Evolutionary conservation across 2,888 invertebrate species (phyloP).

Genomic region (Melinaea menophilus): DNA sequence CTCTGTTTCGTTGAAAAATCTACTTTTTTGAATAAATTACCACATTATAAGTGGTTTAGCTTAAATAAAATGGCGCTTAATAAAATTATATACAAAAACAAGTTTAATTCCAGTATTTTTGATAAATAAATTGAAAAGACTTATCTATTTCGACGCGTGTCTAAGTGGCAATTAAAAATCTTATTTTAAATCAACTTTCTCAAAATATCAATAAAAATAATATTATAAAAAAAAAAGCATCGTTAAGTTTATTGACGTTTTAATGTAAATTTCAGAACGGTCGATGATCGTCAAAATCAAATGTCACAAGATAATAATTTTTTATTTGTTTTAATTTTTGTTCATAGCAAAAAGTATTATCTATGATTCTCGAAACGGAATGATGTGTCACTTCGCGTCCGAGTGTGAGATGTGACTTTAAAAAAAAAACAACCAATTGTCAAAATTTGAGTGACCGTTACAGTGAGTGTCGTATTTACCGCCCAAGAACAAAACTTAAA

Average conservation of each 20-base stretch:
- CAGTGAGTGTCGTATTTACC: conserved; percentile 16
- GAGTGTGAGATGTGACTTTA: conserved; percentile 29
- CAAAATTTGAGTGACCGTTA: conserved; percentile 31
- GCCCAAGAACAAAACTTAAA: conserved; percentile 9
- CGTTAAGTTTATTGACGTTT: conserved; percentile 53
- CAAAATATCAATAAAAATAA: conserved; percentile 44
- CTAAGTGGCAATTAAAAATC: neutral
- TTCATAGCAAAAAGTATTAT: conserved; percentile 17
- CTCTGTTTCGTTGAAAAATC: too few relatives aligned
- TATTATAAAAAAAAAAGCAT: conserved; percentile 24
- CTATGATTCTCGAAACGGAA: conserved; percentile 25
- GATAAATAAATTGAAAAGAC: neutral
- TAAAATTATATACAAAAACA: neutral
- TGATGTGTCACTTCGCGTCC: conserved; percentile 32
- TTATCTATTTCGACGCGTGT: neutral
- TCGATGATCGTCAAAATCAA: conserved; percentile 32
- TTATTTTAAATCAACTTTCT: conserved; percentile 6
- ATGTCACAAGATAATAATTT: conserved; percentile 10
- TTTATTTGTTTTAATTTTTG: conserved; percentile 1
- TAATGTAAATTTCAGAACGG: conserved; percentile 40
- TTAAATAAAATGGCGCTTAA: neutral
- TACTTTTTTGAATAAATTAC: too few relatives aligned
- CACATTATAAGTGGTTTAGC: neutral
- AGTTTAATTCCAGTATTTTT: neutral
- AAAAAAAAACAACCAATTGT: conserved; percentile 34